Percentiles rank a stretch among this genome's conserved stretches.
phyloP scores from a whole-genome alignment of 2,797 vertebrate genomes.

The Mormyrus proboscirostris region DNA sequence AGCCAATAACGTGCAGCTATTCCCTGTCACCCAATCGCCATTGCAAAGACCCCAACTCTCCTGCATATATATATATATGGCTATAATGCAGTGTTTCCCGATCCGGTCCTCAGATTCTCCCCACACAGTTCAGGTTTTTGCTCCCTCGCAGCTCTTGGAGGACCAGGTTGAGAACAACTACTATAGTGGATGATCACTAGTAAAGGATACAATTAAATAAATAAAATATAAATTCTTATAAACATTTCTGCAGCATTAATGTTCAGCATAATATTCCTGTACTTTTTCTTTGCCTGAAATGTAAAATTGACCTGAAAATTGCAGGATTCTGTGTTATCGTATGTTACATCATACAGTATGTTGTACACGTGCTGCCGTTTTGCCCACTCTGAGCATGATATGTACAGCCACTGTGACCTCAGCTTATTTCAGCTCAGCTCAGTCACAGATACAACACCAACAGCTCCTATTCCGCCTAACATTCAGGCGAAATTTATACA shows the following conservation, averaged over 20 bases:
- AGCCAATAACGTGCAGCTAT: not conserved
- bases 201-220: not conserved
- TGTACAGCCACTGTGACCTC: not conserved
- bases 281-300: not conserved
- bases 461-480: not conserved
- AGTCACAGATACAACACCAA: not conserved
- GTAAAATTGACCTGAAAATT: not conserved
- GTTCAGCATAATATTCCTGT: not conserved
- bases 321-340: not conserved
- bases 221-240: not conserved
- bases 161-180: not conserved
- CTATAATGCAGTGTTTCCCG: not conserved
- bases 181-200: not conserved
- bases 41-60: not conserved
- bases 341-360: not conserved
- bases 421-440: not conserved
- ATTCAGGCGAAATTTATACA: not conserved
- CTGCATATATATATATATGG: not conserved
- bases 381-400: not conserved
- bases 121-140: not conserved
- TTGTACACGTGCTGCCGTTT: not conserved
- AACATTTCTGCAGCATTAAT: not conserved
- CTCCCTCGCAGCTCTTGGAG: not conserved
- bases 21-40: not conserved
- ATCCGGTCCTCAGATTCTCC: not conserved